Evolutionary conservation across 2,888 invertebrate genomes (phyloP).

Genomic region (Nemotelus pantherinus): DNA sequence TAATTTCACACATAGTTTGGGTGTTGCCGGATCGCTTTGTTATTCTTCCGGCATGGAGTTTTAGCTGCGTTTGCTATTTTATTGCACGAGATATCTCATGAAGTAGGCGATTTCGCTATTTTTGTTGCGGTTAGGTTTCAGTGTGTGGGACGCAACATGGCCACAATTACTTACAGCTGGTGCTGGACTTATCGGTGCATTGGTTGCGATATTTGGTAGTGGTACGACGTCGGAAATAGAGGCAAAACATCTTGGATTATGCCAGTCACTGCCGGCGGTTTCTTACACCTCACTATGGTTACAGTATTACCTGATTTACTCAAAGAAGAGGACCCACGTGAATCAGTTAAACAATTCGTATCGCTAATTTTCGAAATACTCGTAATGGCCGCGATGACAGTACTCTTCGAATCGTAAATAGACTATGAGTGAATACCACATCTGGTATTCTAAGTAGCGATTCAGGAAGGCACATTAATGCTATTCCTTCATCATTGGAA

Average conservation of each 20-base stretch:
- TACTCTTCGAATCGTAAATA: constrained; percentile 64
- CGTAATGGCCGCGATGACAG: constrained; percentile 82
- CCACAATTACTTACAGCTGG: constrained; percentile 92
- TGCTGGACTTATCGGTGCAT: constrained; percentile 88
- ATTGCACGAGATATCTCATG: constrained; percentile 97
- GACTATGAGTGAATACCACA: no score
- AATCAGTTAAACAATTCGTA: constrained; percentile 83
- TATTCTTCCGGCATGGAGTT: constrained; percentile 88
- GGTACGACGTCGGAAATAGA: constrained; percentile 81
- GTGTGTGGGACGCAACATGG: constrained; percentile 92
- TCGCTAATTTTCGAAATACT: constrained; percentile 80
- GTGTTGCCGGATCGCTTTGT: constrained; percentile 97
- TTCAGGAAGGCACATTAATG: no score
- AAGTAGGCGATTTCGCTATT: constrained; percentile 99
- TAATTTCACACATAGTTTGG: constrained; percentile 98
- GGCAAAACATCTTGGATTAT: constrained; percentile 93
- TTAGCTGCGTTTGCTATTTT: constrained; percentile 94
- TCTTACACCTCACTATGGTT: constrained; percentile 95
- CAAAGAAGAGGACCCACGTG: constrained; percentile 79
- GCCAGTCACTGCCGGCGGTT: constrained; percentile 97
- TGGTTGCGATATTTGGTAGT: constrained; percentile 84
- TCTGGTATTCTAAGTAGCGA: no score
- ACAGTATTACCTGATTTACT: constrained; percentile 93
- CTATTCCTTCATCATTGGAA: no score
- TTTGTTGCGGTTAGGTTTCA: constrained; percentile 90